phyloP scores from a whole-genome alignment of 2,797 vertebrate species.

The Botia kubotai region DNA sequence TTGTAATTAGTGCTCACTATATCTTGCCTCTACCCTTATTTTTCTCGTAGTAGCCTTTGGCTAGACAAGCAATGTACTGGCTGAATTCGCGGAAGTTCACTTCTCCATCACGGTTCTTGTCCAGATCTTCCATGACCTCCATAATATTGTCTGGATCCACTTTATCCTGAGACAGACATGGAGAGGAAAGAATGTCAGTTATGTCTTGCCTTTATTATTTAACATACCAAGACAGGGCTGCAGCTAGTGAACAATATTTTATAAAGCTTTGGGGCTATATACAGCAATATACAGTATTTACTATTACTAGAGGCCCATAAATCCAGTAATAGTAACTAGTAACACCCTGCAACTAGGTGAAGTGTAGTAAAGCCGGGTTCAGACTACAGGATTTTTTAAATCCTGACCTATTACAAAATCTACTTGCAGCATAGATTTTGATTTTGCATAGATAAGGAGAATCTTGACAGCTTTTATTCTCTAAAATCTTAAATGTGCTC shows the following conservation, averaged over 20 bases:
- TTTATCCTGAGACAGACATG: conserved; percentile 61
- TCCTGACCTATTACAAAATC: no score
- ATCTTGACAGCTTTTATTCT: no score
- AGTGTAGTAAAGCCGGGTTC: no score
- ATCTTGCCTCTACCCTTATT: conserved; percentile 18
- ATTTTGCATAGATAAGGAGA: no score
- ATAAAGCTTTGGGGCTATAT: no score
- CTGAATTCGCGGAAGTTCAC: conserved; percentile 77
- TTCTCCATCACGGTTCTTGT: conserved; percentile 76
- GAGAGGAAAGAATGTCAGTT: background rate
- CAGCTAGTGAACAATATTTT: background rate
- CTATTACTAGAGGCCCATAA: no score
- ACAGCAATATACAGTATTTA: no score
- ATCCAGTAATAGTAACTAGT: no score
- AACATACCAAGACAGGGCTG: background rate
- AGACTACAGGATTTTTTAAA: no score
- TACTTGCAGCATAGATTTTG: no score
- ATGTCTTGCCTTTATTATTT: background rate
- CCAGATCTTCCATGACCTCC: conserved; percentile 68
- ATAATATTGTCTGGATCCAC: conserved; percentile 66
- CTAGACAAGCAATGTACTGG: conserved; percentile 66
- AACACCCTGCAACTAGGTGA: no score
- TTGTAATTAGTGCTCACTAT: background rate
- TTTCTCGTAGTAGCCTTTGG: conserved; percentile 65
- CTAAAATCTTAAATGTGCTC: no score